A percentile compares a stretch with the other conserved stretches of the same genome.
Conservation (phyloP, 2,888 invertebrate species). For the Branchellion lobata region DNA sequence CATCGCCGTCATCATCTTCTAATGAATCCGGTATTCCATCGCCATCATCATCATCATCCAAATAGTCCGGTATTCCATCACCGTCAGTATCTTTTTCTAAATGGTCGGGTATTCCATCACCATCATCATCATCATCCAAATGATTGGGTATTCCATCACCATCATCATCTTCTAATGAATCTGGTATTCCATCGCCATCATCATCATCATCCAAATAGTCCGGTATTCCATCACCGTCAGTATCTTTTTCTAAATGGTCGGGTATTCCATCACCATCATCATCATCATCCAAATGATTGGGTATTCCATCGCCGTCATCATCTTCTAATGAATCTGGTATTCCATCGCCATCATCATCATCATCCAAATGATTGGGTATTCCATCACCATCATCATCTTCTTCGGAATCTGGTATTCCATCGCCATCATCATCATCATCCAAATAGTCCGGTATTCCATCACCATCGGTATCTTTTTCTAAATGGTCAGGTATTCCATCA, state of each 20-base stretch:
- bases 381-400: slow-evolving; percentile 51
- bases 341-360: slow-evolving; percentile 52
- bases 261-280: slow-evolving; percentile 53
- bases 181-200: slow-evolving; percentile 54
- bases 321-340: slow-evolving; percentile 50
- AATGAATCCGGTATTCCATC: slow-evolving; percentile 54
- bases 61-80: slow-evolving; percentile 52
- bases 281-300: slow-evolving; percentile 49
- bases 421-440: slow-evolving; percentile 54
- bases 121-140: slow-evolving; percentile 50
- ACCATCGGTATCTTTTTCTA: slow-evolving; percentile 55
- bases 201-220: slow-evolving; percentile 53
- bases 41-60: slow-evolving; percentile 50
- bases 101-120: slow-evolving; percentile 55
- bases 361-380: slow-evolving; percentile 50
- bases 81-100: slow-evolving; percentile 52
- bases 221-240: slow-evolving; percentile 51
- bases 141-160: slow-evolving; percentile 56
- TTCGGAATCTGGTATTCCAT: slow-evolving; percentile 51
- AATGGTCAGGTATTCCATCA: slow-evolving; percentile 52
- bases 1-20: slow-evolving; percentile 56
- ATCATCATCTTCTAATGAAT: slow-evolving; percentile 52
- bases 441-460: slow-evolving; percentile 57
- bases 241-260: slow-evolving; percentile 50
- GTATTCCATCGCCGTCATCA: slow-evolving; percentile 54